Base-by-base conservation (phyloP, 2,113 vertebrate genomes). In the Empidonax alnorum region DNA sequence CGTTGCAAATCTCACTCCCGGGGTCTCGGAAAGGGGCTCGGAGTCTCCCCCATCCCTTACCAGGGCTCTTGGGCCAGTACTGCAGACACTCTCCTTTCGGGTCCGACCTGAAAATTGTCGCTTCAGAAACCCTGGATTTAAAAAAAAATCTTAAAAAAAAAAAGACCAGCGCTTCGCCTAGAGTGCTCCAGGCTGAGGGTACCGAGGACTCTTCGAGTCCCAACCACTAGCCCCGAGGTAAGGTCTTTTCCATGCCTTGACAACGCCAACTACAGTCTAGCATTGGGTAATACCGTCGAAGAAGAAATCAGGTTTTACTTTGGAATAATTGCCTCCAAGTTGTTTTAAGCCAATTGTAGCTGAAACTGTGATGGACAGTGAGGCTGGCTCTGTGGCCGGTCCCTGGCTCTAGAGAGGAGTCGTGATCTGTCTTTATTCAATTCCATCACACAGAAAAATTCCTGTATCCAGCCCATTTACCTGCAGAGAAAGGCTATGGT, bases 381-480 rank as follows among this genome's bases (percentile, higher is more conserved):
- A 1, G 22, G 41, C 39, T 42, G 71, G 41, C 42, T 58, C 58
- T 69, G 58, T 0, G 4, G 44, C 44, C 7, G 1, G n/a, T 67
- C 23, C 14, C 66, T 24, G 55, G n/a, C 35, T 87, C 46, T 31
- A 35, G 69, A 49, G 33, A 3, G 11, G 33, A 44, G 65, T 9
- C 3, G 7, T 28, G 72, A 53, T 83, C 24, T 63, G 28, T 52
- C 47, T 93, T 61, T 80, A 73, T 52, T 63, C 31, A 59, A 39
- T 53, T 81, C 52, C n/a, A 24, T 53, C 28, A 14, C 1, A 5
- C 42, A 71, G 75, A 74, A 96, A 89, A 93, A 84, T 58, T 72
- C 31, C 80, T 35, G 44, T 47, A 90, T 5, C 18, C 24, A 88
- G 13, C 16, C 46, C 76, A 24, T 78, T 44, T 73, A 21, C 75